phyloP scores from a whole-genome alignment of 2,113 vertebrate genomes.

The Arothron firmamentum region DNA sequence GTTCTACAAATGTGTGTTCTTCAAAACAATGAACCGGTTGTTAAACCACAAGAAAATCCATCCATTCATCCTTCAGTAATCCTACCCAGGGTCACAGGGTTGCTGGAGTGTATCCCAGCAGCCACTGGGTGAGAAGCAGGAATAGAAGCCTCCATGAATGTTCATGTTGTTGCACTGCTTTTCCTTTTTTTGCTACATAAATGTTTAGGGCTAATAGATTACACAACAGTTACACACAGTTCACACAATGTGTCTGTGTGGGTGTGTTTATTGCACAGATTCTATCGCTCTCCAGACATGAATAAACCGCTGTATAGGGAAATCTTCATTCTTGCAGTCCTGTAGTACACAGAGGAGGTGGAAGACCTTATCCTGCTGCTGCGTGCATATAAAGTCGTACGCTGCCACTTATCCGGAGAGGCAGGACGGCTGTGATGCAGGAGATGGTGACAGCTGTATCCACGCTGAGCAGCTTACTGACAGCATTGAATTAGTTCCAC shows the following conservation, averaged over 20 bases:
- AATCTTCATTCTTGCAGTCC: conserved; percentile 8
- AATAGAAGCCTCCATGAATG: no score
- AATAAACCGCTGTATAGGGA: conserved; percentile 7
- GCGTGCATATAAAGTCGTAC: no score
- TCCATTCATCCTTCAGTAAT: no score
- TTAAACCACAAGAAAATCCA: neutral
- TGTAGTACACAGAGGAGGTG: neutral
- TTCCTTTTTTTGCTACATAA: neutral
- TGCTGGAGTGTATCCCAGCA: no score
- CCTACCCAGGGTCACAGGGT: no score
- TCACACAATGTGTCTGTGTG: neutral
- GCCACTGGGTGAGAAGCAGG: no score
- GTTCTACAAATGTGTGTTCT: no score
- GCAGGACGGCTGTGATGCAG: conserved; percentile 1
- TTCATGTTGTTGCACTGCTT: no score
- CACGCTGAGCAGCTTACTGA: conserved; percentile 61
- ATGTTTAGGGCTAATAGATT: neutral
- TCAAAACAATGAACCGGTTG: no score
- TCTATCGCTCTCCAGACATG: neutral
- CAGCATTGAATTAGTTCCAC: conserved; percentile 59
- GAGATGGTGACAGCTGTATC: conserved; percentile 49
- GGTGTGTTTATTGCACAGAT: conserved; percentile 9
- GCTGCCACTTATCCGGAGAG: neutral
- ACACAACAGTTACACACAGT: neutral
- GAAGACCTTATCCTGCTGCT: neutral